Percentiles rank a stretch among this genome's conserved stretches.
These are phyloP conservation scores for Pegoplata infirma DNA, from an alignment of 2,888 invertebrate species.

Conservation along the genomic window DNA sequence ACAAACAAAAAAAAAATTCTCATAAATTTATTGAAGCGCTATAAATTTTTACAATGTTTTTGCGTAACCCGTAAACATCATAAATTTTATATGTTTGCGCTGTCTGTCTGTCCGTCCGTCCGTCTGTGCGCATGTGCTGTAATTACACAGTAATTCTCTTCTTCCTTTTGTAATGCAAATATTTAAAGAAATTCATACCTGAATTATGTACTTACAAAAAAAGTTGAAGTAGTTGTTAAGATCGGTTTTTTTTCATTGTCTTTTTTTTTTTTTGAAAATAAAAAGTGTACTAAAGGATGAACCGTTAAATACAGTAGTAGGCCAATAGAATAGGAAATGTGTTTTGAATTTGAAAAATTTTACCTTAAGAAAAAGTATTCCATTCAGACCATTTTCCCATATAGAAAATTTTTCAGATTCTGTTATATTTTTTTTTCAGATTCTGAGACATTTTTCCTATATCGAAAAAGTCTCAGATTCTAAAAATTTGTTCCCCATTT, in stretches of 20 bases:
- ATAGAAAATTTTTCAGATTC: no score
- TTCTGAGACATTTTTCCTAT: no score
- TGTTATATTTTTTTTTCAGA: no score
- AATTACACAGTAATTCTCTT: conserved; percentile 24
- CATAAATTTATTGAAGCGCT: conserved; percentile 53
- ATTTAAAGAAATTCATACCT: conserved; percentile 36
- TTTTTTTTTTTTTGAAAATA: background rate
- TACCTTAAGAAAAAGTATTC: no score
- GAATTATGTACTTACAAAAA: conserved; percentile 42
- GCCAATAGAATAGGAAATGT: no score
- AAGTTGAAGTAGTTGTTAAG: conserved; percentile 26
- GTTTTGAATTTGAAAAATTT: background rate
- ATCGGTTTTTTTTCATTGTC: conserved; percentile 2
- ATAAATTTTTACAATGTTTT: conserved; percentile 39
- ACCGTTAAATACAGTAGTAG: no score
- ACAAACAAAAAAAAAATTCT: conserved; percentile 29
- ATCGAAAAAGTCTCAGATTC: no score
- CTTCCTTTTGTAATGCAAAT: conserved; percentile 49
- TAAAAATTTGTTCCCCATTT: no score
- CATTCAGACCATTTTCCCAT: no score
- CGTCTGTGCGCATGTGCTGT: conserved; percentile 57
- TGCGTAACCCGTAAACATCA: conserved; percentile 53
- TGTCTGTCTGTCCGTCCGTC: no score
- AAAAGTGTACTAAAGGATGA: background rate
- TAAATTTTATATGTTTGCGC: conserved; percentile 37